phyloP scores from a whole-genome alignment of 2,113 vertebrate genomes.

The Tachuris rubrigastra region DNA sequence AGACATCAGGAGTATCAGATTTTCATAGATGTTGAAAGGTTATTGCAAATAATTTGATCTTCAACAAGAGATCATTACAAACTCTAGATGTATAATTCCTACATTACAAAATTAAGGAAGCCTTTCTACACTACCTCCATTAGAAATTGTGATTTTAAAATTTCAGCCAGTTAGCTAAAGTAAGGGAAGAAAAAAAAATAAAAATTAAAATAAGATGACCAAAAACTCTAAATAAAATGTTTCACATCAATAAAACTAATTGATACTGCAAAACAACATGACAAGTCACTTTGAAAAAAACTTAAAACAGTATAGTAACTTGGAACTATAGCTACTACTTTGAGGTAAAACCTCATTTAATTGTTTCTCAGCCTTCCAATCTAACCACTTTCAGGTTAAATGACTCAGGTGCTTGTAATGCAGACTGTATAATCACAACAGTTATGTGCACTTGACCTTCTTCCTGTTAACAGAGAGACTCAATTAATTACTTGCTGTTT shows the following conservation, averaged over 20 bases:
- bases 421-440: constrained; percentile 39
- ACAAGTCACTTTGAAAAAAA: constrained; percentile 1
- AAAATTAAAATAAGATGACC: not conserved
- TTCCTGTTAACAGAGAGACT: constrained; percentile 75
- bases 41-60: not conserved
- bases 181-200: not conserved
- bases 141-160: not conserved
- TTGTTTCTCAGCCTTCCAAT: constrained; percentile 70
- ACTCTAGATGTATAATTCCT: not conserved
- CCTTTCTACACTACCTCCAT: not conserved
- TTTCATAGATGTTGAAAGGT: not conserved
- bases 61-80: not conserved
- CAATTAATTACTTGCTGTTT: constrained; percentile 79
- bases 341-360: constrained; percentile 80
- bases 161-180: not conserved
- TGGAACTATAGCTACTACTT: constrained; percentile 70
- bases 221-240: not conserved
- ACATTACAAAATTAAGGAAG: not conserved
- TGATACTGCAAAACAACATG: not conserved
- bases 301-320: constrained; percentile 37
- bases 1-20: not conserved
- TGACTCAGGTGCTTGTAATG: constrained; percentile 65
- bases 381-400: constrained; percentile 69
- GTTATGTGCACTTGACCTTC: constrained; percentile 69
- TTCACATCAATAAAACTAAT: not conserved